phyloP scores from a whole-genome alignment of 2,797 vertebrate genomes.

The Vireo griseus region DNA sequence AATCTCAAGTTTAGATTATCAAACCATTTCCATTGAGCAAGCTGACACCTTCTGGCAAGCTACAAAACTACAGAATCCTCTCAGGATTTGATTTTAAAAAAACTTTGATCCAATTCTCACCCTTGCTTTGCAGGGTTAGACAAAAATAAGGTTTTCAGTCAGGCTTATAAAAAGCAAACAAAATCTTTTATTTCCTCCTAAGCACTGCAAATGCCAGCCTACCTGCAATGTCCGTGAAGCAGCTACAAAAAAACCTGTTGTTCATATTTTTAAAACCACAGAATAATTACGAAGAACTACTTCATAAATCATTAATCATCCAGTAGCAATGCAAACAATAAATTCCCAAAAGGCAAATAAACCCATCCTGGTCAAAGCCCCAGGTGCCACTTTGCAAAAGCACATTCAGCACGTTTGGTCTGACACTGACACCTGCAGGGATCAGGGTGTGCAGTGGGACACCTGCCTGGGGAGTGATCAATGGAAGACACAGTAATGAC shows the following conservation, averaged over 20 bases:
- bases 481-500: not conserved
- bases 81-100: not conserved
- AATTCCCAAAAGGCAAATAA: not conserved
- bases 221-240: not conserved
- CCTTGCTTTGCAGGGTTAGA: not conserved
- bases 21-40: slow-evolving; percentile 20
- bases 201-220: not conserved
- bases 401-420: not conserved
- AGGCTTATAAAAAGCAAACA: not conserved
- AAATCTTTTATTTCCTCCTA: not conserved
- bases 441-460: not conserved
- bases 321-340: not conserved
- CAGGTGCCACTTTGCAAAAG: not conserved
- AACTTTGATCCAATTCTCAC: not conserved
- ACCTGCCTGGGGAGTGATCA: not conserved
- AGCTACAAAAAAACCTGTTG: not conserved
- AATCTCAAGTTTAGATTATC: not conserved
- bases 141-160: not conserved
- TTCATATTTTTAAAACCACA: not conserved
- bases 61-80: slow-evolving; percentile 14
- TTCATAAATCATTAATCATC: not conserved
- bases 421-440: not conserved
- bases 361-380: not conserved
- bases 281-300: not conserved
- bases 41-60: slow-evolving; percentile 50